phyloP scores from a whole-genome alignment of 2,797 vertebrate species.

The Diplodus puntazzo region DNA sequence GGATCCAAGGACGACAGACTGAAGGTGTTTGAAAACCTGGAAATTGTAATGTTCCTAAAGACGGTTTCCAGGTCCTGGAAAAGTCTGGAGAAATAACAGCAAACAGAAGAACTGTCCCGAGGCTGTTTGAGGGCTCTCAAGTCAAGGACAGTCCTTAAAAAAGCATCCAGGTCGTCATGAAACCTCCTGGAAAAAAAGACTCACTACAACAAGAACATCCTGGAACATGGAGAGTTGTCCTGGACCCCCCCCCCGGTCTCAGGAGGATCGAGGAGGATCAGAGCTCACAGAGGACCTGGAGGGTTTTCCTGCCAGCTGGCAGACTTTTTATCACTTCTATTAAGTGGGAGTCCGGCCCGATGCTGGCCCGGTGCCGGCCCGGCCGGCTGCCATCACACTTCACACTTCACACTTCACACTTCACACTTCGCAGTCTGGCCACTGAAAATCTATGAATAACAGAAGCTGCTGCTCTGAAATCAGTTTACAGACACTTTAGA shows the following conservation, averaged over 20 bases:
- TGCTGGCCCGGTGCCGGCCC: too few species aligned
- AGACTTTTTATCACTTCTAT: slow-evolving; percentile 73
- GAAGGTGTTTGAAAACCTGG: too few species aligned
- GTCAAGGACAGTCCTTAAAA: too few species aligned
- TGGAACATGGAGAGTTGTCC: neutral
- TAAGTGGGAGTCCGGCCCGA: too few species aligned
- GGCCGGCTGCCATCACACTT: too few species aligned
- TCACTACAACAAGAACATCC: neutral
- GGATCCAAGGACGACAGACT: too few species aligned
- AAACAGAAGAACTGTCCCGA: too few species aligned
- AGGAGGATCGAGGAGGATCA: slow-evolving; percentile 29
- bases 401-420: too few species aligned
- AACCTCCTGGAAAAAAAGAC: neutral
- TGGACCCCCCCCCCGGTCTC: slow-evolving; percentile 4
- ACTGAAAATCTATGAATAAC: neutral
- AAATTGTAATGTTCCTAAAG: neutral
- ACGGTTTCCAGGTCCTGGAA: neutral
- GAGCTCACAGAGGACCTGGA: slow-evolving; percentile 28
- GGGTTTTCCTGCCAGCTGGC: slow-evolving; percentile 73
- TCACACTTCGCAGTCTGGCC: too few species aligned
- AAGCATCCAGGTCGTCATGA: neutral
- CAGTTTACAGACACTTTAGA: slow-evolving; percentile 31
- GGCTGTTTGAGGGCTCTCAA: neutral
- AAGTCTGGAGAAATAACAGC: neutral
- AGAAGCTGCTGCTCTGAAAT: slow-evolving; percentile 10